A percentile compares a stretch with the other conserved stretches of the same genome.
Evolutionary conservation across 2,113 vertebrate species (phyloP).

Genomic region (Orycteropus afer): DNA sequence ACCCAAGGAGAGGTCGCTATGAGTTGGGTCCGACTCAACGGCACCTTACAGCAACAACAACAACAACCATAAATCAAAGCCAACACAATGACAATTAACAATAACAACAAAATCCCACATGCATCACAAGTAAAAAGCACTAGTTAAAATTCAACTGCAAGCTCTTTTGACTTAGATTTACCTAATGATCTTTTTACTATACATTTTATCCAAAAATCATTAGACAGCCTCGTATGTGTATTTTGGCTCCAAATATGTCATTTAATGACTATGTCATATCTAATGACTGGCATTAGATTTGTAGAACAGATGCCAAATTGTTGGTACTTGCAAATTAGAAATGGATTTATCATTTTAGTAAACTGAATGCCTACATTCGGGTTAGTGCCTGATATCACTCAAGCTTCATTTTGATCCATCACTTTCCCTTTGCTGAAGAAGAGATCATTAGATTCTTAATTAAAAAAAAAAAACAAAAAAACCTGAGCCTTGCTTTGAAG

Average conservation of each 20-base stretch:
- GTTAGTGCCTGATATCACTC: neutral
- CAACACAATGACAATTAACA: neutral
- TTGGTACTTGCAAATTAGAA: neutral
- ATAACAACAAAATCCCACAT: neutral
- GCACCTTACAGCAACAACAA: too few relatives aligned
- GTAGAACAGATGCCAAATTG: neutral
- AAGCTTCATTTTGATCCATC: neutral
- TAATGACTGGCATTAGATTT: neutral
- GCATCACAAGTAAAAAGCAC: neutral
- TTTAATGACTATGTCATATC: too few relatives aligned
- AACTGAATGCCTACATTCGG: neutral
- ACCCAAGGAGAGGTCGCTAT: too few relatives aligned
- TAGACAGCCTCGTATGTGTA: neutral
- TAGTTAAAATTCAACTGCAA: neutral
- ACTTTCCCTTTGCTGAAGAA: neutral
- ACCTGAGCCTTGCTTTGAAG: neutral
- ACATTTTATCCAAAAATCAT: slow-evolving; percentile 11
- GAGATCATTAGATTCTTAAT: neutral
- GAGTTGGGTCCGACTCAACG: too few relatives aligned
- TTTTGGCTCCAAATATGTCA: neutral
- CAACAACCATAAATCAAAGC: neutral
- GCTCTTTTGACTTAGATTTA: neutral
- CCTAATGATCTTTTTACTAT: neutral
- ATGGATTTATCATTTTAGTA: neutral
- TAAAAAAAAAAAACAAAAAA: neutral